Base-by-base conservation (phyloP, 1,140 invertebrate genomes). In the Leptinotarsa undecemlineata region DNA sequence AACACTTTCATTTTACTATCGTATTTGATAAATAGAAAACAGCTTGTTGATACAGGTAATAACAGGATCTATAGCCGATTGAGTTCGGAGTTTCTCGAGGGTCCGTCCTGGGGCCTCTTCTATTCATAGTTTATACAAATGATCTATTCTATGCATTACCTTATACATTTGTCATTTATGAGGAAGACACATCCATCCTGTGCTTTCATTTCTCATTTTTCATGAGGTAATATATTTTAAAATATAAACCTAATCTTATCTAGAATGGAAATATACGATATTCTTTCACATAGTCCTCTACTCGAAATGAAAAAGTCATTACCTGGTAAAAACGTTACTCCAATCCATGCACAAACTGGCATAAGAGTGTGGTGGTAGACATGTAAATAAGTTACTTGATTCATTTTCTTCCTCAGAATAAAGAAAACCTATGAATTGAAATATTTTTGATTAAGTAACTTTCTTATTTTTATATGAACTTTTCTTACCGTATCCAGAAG, bases 321-420 rank as follows among this genome's bases (percentile, higher is more conserved):
- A 89, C 88, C 90, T 83, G 89, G 86, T 76, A 88, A 87, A 87
- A 92, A 97, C 84, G 93, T 94, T 15, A 93, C 90, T 1, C 94
- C 95, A 76, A 96, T 93, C 93, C 95, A 98, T 20, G 92, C 89
- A 71, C 90, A 90, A 57, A 93, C 81, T 0, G 91, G 91, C 91
- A 93, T 93, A 77, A 91, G 83, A 0, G 90, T 86, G 79, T 94
- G 92, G 78, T 94, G 92, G 78, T 92, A 93, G 0, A 93, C 85
- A 80, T 96, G 94, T 1, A 95, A 88, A 79, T 92, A 92, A 1
- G 91, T 89, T 20, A 95, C 89, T 87, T 95, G 92, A 33, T 89
- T 90, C 66, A 91, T 87, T 75, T 93, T 93, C 83, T 95, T 95
- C n/a, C 93, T 87, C 42, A 95, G 81, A 5, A 96, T 91, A 83